These are phyloP conservation scores for Ormyrus nitidulus DNA, from an alignment of 2,888 invertebrate species.

Conservation along the genomic window DNA sequence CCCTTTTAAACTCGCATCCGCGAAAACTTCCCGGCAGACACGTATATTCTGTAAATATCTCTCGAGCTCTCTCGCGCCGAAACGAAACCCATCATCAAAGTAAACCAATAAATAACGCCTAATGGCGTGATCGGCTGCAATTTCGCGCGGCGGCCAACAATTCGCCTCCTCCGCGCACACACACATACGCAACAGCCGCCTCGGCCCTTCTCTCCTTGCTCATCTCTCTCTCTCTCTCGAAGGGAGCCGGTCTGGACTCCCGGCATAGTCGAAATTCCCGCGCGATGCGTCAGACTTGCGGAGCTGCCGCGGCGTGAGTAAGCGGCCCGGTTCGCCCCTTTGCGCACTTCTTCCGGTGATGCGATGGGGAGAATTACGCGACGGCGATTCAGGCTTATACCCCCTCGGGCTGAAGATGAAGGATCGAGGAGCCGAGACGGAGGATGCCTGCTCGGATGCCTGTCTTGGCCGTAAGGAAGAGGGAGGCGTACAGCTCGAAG, in stretches of 20 bases:
- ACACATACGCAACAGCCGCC: too few relatives aligned
- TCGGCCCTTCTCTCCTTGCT: too few relatives aligned
- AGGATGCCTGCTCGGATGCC: constrained; percentile 3
- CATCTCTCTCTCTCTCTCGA: background rate
- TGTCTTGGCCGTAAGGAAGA: background rate
- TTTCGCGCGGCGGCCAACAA: constrained; percentile 19
- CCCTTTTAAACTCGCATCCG: too few relatives aligned
- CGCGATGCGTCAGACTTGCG: constrained; percentile 25
- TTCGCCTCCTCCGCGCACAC: background rate
- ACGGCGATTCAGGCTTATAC: background rate
- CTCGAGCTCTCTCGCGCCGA: too few relatives aligned
- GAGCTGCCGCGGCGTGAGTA: background rate
- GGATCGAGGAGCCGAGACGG: constrained; percentile 6
- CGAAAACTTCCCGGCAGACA: too few relatives aligned
- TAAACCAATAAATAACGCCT: constrained; percentile 35
- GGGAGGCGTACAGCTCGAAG: background rate
- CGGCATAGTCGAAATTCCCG: constrained; percentile 43
- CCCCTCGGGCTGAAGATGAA: constrained; percentile 24
- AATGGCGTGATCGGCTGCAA: constrained; percentile 35
- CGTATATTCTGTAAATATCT: too few relatives aligned
- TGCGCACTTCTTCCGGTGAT: background rate
- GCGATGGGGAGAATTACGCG: background rate
- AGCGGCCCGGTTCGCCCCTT: constrained; percentile 14
- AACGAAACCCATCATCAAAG: constrained; percentile 14
- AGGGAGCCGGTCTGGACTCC: constrained; percentile 1